phyloP scores from a whole-genome alignment of 2,888 invertebrate genomes.

The Ethmia dodecea region DNA sequence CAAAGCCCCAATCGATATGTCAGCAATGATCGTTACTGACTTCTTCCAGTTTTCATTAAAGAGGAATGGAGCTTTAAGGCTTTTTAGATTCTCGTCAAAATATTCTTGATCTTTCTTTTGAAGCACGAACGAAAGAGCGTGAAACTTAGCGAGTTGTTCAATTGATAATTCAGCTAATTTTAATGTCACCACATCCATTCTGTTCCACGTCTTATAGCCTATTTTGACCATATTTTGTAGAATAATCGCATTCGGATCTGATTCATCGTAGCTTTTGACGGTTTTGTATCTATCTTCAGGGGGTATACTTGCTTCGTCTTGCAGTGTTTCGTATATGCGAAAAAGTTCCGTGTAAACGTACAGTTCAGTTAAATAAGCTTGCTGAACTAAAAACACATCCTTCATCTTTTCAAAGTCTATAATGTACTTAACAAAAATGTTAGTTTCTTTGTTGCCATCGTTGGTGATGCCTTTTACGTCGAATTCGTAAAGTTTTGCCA shows the following conservation, averaged over 20 bases:
- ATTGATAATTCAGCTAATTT: conserved; percentile 27
- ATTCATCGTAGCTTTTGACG: conserved; percentile 34
- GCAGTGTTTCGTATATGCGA: conserved; percentile 32
- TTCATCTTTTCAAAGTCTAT: conserved; percentile 28
- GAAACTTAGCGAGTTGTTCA: conserved; percentile 31
- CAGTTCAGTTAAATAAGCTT: conserved; percentile 31
- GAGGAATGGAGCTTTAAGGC: conserved; percentile 10
- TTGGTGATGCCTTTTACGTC: conserved; percentile 27
- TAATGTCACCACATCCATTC: conserved; percentile 25
- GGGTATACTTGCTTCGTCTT: conserved; percentile 36
- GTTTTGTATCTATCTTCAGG: conserved; percentile 31
- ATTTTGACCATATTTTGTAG: conserved; percentile 27
- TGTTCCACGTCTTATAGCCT: conserved; percentile 24
- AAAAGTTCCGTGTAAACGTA: conserved; percentile 38
- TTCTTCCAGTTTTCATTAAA: conserved; percentile 23
- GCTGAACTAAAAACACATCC: conserved; percentile 24
- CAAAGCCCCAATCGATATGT: conserved; percentile 11
- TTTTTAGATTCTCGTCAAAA: conserved; percentile 18
- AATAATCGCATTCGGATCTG: conserved; percentile 28
- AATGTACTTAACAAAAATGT: conserved; percentile 25
- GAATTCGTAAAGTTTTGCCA: conserved; percentile 25
- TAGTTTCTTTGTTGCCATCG: conserved; percentile 34
- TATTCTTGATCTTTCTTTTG: conserved; percentile 24
- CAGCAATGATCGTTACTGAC: conserved; percentile 12
- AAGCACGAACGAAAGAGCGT: conserved; percentile 26